Conservation (phyloP, 1,140 invertebrate species). For the Parapsyche elsis region DNA sequence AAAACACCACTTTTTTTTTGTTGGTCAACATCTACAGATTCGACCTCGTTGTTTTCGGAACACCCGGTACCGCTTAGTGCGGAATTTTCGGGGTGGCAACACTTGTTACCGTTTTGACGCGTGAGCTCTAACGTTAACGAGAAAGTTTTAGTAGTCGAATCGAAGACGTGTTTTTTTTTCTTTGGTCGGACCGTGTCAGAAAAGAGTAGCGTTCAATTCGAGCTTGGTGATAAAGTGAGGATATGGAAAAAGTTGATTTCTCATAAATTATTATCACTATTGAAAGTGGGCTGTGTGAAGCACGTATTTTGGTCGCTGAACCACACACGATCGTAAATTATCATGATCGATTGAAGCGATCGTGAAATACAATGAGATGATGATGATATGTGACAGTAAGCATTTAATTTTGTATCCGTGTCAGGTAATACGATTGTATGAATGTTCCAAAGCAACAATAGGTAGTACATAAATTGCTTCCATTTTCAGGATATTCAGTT, state of each 20-base stretch:
- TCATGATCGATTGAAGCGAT: no score
- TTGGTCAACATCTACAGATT: not conserved
- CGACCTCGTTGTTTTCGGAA: constrained; percentile 5
- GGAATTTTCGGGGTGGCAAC: constrained; percentile 15
- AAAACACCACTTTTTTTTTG: no score
- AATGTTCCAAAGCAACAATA: no score
- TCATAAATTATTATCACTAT: not conserved
- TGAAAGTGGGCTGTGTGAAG: not conserved
- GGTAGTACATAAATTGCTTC: no score
- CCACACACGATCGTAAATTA: no score
- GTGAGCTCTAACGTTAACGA: constrained; percentile 18
- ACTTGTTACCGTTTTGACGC: constrained; percentile 9
- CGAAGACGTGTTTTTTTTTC: not conserved
- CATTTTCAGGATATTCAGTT: no score
- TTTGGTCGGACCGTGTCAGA: not conserved
- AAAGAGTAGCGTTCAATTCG: not conserved
- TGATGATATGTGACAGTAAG: no score
- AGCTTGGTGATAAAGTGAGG: no score
- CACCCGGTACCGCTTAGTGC: not conserved
- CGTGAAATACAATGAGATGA: no score
- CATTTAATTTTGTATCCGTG: no score
- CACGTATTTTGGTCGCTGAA: no score
- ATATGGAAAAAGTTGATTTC: constrained; percentile 13
- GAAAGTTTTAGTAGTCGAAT: not conserved
- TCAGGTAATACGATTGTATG: no score